phyloP scores from a whole-genome alignment of 2,797 vertebrate species.

The Natrix natrix region DNA sequence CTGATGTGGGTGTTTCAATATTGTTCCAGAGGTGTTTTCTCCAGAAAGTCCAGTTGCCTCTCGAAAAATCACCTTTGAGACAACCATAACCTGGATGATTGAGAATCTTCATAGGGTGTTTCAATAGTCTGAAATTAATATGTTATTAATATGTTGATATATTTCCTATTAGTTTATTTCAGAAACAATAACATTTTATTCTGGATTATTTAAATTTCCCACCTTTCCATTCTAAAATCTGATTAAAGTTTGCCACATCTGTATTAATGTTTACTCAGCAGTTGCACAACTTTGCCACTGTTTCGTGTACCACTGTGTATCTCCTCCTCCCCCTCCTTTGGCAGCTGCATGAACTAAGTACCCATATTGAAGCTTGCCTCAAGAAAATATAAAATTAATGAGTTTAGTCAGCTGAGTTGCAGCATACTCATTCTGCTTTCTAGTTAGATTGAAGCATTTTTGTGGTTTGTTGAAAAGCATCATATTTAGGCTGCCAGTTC shows the following conservation, averaged over 20 bases:
- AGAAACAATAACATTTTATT: slow-evolving; percentile 44
- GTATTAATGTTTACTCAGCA: slow-evolving; percentile 59
- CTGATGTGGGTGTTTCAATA: slow-evolving; percentile 33
- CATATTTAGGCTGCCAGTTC: slow-evolving; percentile 57
- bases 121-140: slow-evolving; percentile 38
- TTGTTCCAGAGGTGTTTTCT: too few species aligned
- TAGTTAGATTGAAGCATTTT: slow-evolving; percentile 62
- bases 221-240: slow-evolving; percentile 33
- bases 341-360: slow-evolving; percentile 54
- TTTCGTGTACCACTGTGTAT: slow-evolving; percentile 52
- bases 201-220: slow-evolving; percentile 25
- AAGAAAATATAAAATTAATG: slow-evolving; percentile 54
- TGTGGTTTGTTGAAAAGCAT: slow-evolving; percentile 64
- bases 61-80: too few species aligned
- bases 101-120: slow-evolving; percentile 11
- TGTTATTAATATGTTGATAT: slow-evolving; percentile 32
- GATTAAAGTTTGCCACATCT: slow-evolving; percentile 51
- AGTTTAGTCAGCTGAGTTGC: slow-evolving; percentile 61
- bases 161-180: slow-evolving; percentile 43
- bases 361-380: slow-evolving; percentile 52
- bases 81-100: too few species aligned
- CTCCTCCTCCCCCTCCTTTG: background rate
- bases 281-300: slow-evolving; percentile 41
- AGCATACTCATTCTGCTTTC: slow-evolving; percentile 57
- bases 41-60: too few species aligned